A percentile compares a stretch with the other conserved stretches of the same genome.
Evolutionary conservation across 2,888 invertebrate species (phyloP).

Genomic region (Acanthosepion lycidas): DNA sequence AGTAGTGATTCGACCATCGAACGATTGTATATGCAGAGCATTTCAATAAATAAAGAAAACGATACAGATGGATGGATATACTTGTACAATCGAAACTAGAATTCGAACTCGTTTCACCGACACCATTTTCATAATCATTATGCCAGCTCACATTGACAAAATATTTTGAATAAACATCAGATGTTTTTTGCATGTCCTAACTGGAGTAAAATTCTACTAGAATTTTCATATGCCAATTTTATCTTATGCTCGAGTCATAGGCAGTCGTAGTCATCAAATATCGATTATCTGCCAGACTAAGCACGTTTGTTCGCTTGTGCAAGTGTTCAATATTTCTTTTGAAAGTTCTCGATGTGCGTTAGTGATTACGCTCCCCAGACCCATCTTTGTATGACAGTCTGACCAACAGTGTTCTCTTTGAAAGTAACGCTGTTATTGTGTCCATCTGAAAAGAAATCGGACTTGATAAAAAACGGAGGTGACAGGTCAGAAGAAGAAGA

Average conservation of each 20-base stretch:
- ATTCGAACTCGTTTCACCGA: background rate
- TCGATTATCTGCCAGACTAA: background rate
- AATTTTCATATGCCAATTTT: background rate
- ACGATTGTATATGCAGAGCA: too few species aligned
- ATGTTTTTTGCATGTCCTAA: background rate
- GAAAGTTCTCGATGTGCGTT: background rate
- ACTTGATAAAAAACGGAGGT: background rate
- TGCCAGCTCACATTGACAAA: background rate
- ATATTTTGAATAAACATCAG: background rate
- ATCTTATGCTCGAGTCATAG: background rate
- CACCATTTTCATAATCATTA: background rate
- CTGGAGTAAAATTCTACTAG: background rate
- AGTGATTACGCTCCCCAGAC: background rate
- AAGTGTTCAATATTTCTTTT: conserved; percentile 33
- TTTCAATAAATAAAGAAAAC: too few species aligned
- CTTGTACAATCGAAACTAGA: background rate
- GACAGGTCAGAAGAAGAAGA: background rate
- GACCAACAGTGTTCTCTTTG: background rate
- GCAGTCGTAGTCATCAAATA: background rate
- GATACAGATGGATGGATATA: too few species aligned
- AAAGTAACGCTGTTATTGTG: background rate
- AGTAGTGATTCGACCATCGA: too few species aligned
- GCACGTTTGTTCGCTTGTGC: background rate
- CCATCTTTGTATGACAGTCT: background rate
- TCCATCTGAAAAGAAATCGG: background rate